Evolutionary conservation across 2,888 invertebrate genomes (phyloP), one percentile per base, ranked within the genome.

Genomic region (Mechanitis mazaeus): DNA sequence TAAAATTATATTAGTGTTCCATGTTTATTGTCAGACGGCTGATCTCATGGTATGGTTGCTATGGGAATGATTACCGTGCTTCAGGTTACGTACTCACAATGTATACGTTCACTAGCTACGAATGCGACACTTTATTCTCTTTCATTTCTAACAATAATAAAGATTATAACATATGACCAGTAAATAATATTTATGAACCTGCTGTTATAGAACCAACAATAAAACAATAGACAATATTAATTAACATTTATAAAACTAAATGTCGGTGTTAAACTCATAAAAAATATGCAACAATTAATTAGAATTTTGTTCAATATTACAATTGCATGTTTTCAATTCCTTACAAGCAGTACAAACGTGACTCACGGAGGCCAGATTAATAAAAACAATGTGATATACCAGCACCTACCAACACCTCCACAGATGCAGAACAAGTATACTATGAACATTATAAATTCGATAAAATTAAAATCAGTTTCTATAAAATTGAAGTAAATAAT

Each of bases 271-370:
- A 47, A 20, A 3, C n/a, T 20, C 6, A 35, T 35, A 35, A 35
- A 35, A 35, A 35, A 35, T 35, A 35, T 20, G 20, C 20, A 20
- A 20, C 35, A 35, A 35, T 35, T 35, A 3, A 35, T 35, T 6
- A 35, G 6, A 35, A 3, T 35, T 35, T 1, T 35, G 35, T 35
- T 35, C 35, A 35, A 20, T 35, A 35, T 35, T 35, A 20, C 20
- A 35, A 35, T 35, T 35, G 35, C 3, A 35, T 35, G 47, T 47
- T 20, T 20, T 1, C 47, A 20, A 47, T 47, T 47, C 12, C 47
- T 47, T 20, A 47, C 60, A 57, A 56, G 45, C 55, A 47, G 59
- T 64, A 61, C 61, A 59, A 62, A 61, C 28, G 59, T 61, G 64
- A 64, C 20, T 64, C 64, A 64, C 31, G n/a, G 33, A 45, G 33